A percentile compares a stretch with the other conserved stretches of the same genome.
Conservation (phyloP, 2,888 invertebrate species). For the Anarsia innoxiella region DNA sequence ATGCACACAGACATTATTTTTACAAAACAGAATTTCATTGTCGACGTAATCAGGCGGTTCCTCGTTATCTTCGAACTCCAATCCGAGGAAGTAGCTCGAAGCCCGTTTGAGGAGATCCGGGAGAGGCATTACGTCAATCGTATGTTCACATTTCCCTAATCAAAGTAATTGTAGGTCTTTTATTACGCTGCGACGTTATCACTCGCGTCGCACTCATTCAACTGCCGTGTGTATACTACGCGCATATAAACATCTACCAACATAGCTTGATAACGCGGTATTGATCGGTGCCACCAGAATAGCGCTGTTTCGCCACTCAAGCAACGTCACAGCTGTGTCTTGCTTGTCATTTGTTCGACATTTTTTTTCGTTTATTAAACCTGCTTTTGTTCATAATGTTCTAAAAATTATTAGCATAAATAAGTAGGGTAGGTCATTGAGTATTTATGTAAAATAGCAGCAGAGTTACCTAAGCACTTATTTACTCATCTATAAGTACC, state of each 20-base stretch:
- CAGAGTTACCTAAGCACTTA: too few relatives aligned
- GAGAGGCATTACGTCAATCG: slow-evolving; percentile 78
- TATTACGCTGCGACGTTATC: slow-evolving; percentile 30
- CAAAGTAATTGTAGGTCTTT: slow-evolving; percentile 22
- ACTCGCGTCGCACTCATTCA: slow-evolving; percentile 52
- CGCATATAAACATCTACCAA: slow-evolving; percentile 69
- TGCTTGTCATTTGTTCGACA: too few relatives aligned
- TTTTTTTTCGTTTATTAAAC: too few relatives aligned
- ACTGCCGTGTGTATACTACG: slow-evolving; percentile 56
- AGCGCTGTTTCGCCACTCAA: slow-evolving; percentile 31
- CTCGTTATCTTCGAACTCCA: slow-evolving; percentile 77
- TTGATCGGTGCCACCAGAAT: slow-evolving; percentile 57
- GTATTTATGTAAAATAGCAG: too few relatives aligned
- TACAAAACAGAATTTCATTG: slow-evolving; percentile 91
- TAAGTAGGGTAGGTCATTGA: too few relatives aligned
- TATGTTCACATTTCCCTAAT: slow-evolving; percentile 52
- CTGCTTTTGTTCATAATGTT: too few relatives aligned
- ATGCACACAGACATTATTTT: slow-evolving; percentile 98
- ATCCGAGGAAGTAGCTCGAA: slow-evolving; percentile 85
- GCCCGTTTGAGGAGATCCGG: slow-evolving; percentile 85
- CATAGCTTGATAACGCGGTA: slow-evolving; percentile 65
- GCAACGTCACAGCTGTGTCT: slow-evolving; percentile 37
- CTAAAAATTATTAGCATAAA: too few relatives aligned
- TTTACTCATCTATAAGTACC: too few relatives aligned
- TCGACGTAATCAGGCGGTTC: slow-evolving; percentile 81